Conservation (phyloP, 2,797 vertebrate genomes). For the Simalia tracyae region DNA sequence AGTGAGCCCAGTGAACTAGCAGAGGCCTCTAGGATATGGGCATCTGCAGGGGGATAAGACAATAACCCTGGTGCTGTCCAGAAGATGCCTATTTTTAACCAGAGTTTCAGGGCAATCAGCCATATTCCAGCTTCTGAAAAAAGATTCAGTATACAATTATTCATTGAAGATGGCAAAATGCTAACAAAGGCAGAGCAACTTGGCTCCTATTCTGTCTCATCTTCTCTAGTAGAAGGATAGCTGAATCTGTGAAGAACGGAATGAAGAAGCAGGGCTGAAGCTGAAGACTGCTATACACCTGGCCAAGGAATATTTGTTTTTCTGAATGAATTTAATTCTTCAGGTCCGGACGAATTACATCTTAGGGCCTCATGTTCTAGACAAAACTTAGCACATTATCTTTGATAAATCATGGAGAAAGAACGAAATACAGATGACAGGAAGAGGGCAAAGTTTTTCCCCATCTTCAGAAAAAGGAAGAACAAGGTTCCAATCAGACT, state of each 20-base stretch:
- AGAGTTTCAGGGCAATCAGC: neutral
- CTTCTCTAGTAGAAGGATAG: neutral
- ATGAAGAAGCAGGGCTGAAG: neutral
- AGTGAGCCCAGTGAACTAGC: neutral
- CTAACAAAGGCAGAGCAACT: neutral
- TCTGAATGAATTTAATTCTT: no score
- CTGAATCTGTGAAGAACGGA: neutral
- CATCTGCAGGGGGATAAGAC: neutral
- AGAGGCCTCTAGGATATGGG: neutral
- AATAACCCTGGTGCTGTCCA: neutral
- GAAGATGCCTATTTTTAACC: neutral
- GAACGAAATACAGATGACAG: no score
- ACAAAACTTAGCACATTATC: no score
- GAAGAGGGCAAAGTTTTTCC: no score
- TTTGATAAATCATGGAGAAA: no score
- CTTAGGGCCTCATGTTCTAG: no score
- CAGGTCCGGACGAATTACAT: no score
- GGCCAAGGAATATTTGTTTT: no score
- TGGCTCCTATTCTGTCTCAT: neutral
- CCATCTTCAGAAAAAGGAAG: no score
- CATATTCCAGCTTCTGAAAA: neutral
- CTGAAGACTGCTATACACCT: neutral
- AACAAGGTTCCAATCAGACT: no score
- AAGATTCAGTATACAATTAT: neutral
- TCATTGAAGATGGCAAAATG: neutral